Evolutionary conservation across 2,113 vertebrate species (phyloP).

Genomic region (Heterotis niloticus): DNA sequence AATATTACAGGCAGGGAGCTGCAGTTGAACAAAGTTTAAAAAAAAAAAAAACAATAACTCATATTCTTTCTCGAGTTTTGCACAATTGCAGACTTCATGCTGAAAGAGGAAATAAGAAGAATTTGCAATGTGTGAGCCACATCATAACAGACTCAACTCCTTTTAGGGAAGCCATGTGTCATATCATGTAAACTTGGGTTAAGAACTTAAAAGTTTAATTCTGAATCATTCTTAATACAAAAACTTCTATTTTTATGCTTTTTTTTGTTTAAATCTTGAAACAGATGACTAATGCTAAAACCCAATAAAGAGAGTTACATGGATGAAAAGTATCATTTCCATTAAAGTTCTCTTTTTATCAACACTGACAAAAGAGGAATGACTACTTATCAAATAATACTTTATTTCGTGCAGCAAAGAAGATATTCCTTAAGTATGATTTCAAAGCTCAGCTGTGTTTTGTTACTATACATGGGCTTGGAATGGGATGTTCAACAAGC

Average conservation of each 20-base stretch:
- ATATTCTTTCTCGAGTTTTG: background rate
- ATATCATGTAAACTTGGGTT: background rate
- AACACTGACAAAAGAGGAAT: too few relatives aligned
- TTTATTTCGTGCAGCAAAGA: too few relatives aligned
- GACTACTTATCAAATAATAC: too few relatives aligned
- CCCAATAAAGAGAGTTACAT: background rate
- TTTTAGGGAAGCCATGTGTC: background rate
- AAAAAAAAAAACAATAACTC: background rate
- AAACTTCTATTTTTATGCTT: background rate
- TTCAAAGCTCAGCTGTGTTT: too few relatives aligned
- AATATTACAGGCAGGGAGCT: too few relatives aligned
- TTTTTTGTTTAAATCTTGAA: background rate
- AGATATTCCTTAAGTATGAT: too few relatives aligned
- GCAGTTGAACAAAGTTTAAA: background rate
- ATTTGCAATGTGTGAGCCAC: background rate
- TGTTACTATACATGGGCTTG: too few relatives aligned
- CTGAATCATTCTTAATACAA: background rate
- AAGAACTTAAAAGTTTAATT: constrained; percentile 15
- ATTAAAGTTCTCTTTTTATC: too few relatives aligned
- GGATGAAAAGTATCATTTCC: background rate
- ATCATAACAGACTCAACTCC: background rate
- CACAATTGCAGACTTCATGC: background rate
- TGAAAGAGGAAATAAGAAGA: background rate
- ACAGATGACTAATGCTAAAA: constrained; percentile 1
- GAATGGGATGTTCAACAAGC: too few relatives aligned